These are phyloP conservation scores for Coleophora flavipennella DNA, from an alignment of 2,888 invertebrate genomes.

Conservation along the genomic window DNA sequence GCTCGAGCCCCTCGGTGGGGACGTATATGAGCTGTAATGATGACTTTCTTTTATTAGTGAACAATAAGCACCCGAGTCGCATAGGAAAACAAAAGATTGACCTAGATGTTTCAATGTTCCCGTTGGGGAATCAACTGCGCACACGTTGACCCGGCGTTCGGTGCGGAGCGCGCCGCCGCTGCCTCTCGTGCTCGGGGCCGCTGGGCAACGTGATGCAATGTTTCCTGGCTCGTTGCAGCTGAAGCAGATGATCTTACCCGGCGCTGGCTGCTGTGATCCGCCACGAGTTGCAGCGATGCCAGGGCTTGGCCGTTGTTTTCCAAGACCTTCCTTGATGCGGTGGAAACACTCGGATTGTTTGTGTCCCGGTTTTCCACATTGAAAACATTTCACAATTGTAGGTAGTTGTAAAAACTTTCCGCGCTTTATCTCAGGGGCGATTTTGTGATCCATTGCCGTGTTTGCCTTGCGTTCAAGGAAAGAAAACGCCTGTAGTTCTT, in stretches of 20 bases:
- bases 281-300: no score
- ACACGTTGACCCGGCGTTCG: background rate
- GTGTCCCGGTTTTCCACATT: background rate
- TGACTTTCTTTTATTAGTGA: slow-evolving; percentile 13
- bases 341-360: background rate
- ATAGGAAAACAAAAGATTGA: slow-evolving; percentile 15
- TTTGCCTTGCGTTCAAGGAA: background rate
- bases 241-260: background rate
- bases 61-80: slow-evolving; percentile 18
- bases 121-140: background rate
- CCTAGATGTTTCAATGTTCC: slow-evolving; percentile 7
- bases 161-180: background rate
- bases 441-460: no score
- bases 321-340: background rate
- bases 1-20: no score
- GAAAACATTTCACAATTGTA: background rate
- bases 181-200: background rate
- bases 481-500: slow-evolving; percentile 3
- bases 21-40: no score
- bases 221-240: background rate
- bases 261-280: no score
- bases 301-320: no score
- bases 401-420: background rate
- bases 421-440: background rate
- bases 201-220: background rate